Evolutionary conservation across 2,888 invertebrate genomes (phyloP).

Genomic region (Linyphia triangularis): DNA sequence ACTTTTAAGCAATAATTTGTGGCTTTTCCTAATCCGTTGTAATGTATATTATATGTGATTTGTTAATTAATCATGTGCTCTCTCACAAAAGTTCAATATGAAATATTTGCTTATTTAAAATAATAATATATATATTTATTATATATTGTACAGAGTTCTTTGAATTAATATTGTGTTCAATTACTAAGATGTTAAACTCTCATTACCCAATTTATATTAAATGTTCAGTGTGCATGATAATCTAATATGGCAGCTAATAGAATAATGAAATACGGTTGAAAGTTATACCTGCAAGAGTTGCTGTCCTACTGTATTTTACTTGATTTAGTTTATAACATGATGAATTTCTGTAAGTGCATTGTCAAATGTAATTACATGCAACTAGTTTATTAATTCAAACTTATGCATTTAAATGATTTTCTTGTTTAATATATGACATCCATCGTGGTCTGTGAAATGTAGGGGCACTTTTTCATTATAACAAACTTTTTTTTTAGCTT

Average conservation of each 20-base stretch:
- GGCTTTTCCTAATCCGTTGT: constrained; percentile 21
- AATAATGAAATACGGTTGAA: too few species aligned
- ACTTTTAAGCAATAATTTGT: constrained; percentile 54
- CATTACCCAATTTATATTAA: background rate
- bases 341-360: too few species aligned
- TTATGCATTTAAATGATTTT: too few species aligned
- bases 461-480: too few species aligned
- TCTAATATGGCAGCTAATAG: constrained; percentile 11
- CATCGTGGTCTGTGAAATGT: too few species aligned
- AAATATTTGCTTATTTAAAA: background rate
- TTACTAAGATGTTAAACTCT: background rate
- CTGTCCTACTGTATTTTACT: too few species aligned
- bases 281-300: too few species aligned
- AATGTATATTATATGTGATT: constrained; percentile 9
- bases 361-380: too few species aligned
- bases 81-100: background rate
- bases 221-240: constrained; percentile 1
- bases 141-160: background rate
- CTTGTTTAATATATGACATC: too few species aligned
- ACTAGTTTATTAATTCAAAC: too few species aligned
- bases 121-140: constrained; percentile 7
- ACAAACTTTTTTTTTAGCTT: too few species aligned
- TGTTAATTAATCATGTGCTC: background rate
- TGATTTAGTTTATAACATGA: too few species aligned
- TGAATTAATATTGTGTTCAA: background rate